Evolutionary conservation across 37 sponge, comb jelly and placozoan genomes (phyloP), one percentile per base, ranked within the genome.

Genomic region (Amphimedon queenslandica): DNA sequence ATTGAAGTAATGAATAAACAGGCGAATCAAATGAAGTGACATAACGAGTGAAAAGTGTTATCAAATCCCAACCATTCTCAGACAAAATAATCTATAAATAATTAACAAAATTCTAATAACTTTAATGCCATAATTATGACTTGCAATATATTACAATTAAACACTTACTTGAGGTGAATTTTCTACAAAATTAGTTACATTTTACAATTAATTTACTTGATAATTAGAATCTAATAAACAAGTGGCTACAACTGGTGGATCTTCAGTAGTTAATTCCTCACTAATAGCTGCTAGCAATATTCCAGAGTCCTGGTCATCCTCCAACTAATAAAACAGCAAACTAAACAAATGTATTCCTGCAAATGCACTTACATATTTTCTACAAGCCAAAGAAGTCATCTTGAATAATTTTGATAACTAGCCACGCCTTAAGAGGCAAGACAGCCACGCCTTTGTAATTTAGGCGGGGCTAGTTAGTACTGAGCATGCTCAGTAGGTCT

Each of bases 241-340:
- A 47, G 8, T 47, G 51, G 13, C 51, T 47, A n/a, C n/a, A n/a
- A n/a, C n/a, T n/a, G n/a, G n/a, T n/a, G n/a, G n/a, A n/a, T n/a
- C 61, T n/a, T 60, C 61, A n/a, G 8, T 60, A n/a, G 5, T n/a
- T 6, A 60, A 6, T 11, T n/a, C 28, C 27, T n/a, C 61, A 25
- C 27, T n/a, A 60, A 60, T 60, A 25, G 61, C 28, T 60, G 61
- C 61, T n/a, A 60, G 21, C 23, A 60, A 25, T 25, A 60, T n/a
- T n/a, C 61, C 61, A 60, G 27, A 25, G 28, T 60, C 61, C 5
- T 60, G 23, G 28, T 60, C 24, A 25, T 6, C 27, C 5, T n/a
- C 21, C 61, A 25, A 60, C 28, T 60, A 25, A n/a, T n/a, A n/a
- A 25, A 60, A n/a, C 5, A 47, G 13, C 51, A 47, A 47, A 13